Evolutionary conservation across 2,888 invertebrate genomes (phyloP), one percentile per base, ranked within the genome.

Genomic region (Trachelus iudaicus): DNA sequence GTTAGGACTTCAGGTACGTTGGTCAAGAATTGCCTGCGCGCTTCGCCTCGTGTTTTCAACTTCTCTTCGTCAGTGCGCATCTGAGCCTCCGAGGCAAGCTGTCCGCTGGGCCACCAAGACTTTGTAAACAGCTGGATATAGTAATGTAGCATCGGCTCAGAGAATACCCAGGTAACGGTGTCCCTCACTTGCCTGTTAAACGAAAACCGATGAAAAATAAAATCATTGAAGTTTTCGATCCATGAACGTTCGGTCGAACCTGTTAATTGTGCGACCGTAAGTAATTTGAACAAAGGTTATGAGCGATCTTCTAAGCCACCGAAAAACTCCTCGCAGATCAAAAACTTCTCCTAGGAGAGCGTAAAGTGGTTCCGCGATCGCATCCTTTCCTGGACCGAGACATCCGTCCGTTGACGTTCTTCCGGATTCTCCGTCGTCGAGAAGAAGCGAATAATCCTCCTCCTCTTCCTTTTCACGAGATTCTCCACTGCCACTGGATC

Each of bases 271-370:
- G 81, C 97, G 93, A n/a, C 97, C 97, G 89, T 97, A 98, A 0
- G 97, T 96, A 79, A 97, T 95, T 92, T 98, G 98, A 34, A 98
- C 97, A 92, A 98, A 98, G 3, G 96, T 96, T 84, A 98, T 97
- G 33, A 98, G 93, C 34, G 97, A 97, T 89, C 96, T 96, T 82
- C 98, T 92, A 37, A 98, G 93, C 95, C 97, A 97, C 76, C 96
- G 95, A 89, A 97, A 97, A 37, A 97, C 96, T 0, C 98, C 98
- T 76, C 96, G 94, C 93, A 97, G 95, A 89, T 98, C 98, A 89
- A 98, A 98, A 84, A 98, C 95, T 93, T 98, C 98, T 81, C 96
- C 96, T 85, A 98, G 93, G 71, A 98, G 92, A 0, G 95, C 94
- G 90, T 98, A 98, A n/a, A 98, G 92, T 0, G 98, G 98, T 90